Conservation (phyloP, 1,140 invertebrate genomes). For the Octopus bimaculoides region DNA sequence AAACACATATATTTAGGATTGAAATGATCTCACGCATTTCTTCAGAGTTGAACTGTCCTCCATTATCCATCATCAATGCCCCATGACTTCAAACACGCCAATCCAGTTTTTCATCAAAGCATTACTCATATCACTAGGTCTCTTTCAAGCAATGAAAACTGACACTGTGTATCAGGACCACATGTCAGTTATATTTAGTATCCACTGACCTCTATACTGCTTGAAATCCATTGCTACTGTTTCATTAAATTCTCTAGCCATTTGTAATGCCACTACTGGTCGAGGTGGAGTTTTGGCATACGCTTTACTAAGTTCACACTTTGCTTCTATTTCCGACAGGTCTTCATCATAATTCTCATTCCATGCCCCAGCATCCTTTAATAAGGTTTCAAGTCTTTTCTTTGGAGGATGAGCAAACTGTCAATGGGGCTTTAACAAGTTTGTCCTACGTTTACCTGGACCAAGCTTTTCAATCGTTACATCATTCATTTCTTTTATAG, state of each 20-base stretch:
- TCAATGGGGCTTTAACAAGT: slow-evolving; percentile 22
- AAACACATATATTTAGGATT: slow-evolving; percentile 27
- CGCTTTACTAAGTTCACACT: too few relatives aligned
- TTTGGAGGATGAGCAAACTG: slow-evolving; percentile 32
- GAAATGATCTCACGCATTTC: slow-evolving; percentile 26
- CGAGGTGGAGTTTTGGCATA: slow-evolving; percentile 22
- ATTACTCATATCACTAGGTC: slow-evolving; percentile 23
- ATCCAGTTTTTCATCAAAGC: slow-evolving; percentile 31
- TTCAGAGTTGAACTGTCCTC: slow-evolving; percentile 29
- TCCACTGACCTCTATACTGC: slow-evolving; percentile 22
- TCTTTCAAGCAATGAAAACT: slow-evolving; percentile 22
- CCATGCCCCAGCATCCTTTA: too few relatives aligned
- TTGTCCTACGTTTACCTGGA: slow-evolving; percentile 15
- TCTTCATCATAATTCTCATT: too few relatives aligned
- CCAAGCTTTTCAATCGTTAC: slow-evolving; percentile 15
- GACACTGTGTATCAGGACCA: slow-evolving; percentile 26
- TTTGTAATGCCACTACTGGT: slow-evolving; percentile 28
- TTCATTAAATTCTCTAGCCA: slow-evolving; percentile 27
- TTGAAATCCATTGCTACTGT: slow-evolving; percentile 29
- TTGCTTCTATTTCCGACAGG: too few relatives aligned
- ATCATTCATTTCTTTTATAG: slow-evolving; percentile 20
- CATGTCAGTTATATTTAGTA: slow-evolving; percentile 34
- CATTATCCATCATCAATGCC: slow-evolving; percentile 27
- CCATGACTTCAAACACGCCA: slow-evolving; percentile 26
- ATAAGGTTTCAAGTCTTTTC: slow-evolving; percentile 20